phyloP scores from a whole-genome alignment of 2,113 vertebrate species.

The Mormyrus iriodes region DNA sequence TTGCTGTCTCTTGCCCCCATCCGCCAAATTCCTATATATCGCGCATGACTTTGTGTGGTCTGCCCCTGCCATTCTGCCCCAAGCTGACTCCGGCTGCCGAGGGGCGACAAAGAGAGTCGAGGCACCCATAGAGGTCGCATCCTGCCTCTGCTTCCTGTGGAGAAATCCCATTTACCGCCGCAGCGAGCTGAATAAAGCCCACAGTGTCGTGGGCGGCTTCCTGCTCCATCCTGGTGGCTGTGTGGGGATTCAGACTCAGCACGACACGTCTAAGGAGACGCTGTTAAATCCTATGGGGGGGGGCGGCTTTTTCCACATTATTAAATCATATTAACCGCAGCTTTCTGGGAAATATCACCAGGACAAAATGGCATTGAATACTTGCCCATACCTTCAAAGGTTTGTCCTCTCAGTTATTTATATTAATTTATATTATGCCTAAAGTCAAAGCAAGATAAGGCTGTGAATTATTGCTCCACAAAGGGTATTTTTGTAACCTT shows the following conservation, averaged over 20 bases:
- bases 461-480: slow-evolving; percentile 53
- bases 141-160: background rate
- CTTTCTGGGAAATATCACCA: slow-evolving; percentile 46
- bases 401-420: slow-evolving; percentile 55
- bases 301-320: slow-evolving; percentile 50
- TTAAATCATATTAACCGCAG: slow-evolving; percentile 64
- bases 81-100: background rate
- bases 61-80: background rate
- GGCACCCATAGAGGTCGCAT: background rate
- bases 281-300: slow-evolving; percentile 53
- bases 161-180: slow-evolving; percentile 31
- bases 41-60: background rate
- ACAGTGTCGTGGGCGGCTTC: slow-evolving; percentile 47
- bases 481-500: slow-evolving; percentile 55
- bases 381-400: slow-evolving; percentile 46
- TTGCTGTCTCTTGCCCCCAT: background rate
- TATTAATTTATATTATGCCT: slow-evolving; percentile 54
- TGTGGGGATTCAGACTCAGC: slow-evolving; percentile 37
- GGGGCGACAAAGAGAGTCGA: background rate
- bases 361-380: slow-evolving; percentile 42
- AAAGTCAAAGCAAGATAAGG: slow-evolving; percentile 53
- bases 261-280: slow-evolving; percentile 47
- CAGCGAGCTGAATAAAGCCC: slow-evolving; percentile 46
- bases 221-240: slow-evolving; percentile 35
- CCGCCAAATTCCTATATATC: background rate